A percentile compares a stretch with the other conserved stretches of the same genome.
Conservation (phyloP, 2,113 vertebrate species). For the Oryctolagus cuniculus region mOryCun1.1 NC_091436.1:38045001-38045500, state of each 20-base stretch:
- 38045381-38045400: constrained; percentile 72
- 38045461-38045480: constrained; percentile 25
- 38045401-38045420: constrained; percentile 1
- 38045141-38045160: not conserved
- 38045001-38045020: constrained; percentile 13
- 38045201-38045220: constrained; percentile 10
- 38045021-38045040: constrained; percentile 11
- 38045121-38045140: constrained; percentile 20
- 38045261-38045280: not conserved
- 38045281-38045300: not conserved
- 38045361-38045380: constrained; percentile 73
- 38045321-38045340: constrained; percentile 66
- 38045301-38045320: constrained; percentile 42
- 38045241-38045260: not conserved
- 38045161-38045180: constrained; percentile 7
- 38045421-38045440: constrained; percentile 58
- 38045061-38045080: not conserved
- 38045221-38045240: not conserved
- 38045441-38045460: not conserved
- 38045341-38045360: constrained; percentile 51
- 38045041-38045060: constrained; percentile 26
- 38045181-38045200: not conserved
- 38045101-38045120: not conserved
- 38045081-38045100: constrained; percentile 15
- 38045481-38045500: constrained; percentile 9